A percentile compares a stretch with the other conserved stretches of the same genome.
These are phyloP conservation scores for Dysidea cf. avara DNA, from an alignment of 37 sponge, comb jelly and placozoan species.

Conservation along the genomic window DNA sequence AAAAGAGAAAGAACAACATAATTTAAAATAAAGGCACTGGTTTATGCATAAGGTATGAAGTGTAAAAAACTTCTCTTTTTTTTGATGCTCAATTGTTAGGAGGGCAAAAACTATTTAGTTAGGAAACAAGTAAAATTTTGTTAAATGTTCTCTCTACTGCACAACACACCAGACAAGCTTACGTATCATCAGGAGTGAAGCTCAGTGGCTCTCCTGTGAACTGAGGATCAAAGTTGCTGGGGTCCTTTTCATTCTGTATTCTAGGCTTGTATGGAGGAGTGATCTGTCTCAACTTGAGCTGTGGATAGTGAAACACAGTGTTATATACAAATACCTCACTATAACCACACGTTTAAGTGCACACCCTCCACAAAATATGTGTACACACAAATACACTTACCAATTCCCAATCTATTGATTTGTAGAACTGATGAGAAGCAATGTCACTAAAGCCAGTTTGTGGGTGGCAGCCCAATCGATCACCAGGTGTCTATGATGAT, in stretches of 20 bases:
- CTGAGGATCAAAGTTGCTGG: slow-evolving; percentile 92
- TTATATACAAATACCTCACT: not conserved
- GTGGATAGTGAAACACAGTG: slow-evolving; percentile 1
- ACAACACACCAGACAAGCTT: too few species aligned
- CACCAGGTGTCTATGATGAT: slow-evolving; percentile 61
- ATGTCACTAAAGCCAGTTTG: slow-evolving; percentile 87
- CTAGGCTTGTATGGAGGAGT: slow-evolving; percentile 93
- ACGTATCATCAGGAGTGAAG: slow-evolving; percentile 94
- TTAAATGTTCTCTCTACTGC: not conserved
- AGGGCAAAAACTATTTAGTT: too few species aligned
- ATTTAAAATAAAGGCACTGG: too few species aligned
- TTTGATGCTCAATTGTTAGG: too few species aligned
- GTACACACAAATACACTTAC: slow-evolving; percentile 44
- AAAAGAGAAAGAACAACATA: not conserved
- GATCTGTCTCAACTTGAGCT: slow-evolving; percentile 78
- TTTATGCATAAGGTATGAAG: too few species aligned
- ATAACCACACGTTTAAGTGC: too few species aligned
- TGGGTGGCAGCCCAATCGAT: slow-evolving; percentile 90
- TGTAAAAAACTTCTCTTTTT: too few species aligned
- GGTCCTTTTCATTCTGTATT: slow-evolving; percentile 77
- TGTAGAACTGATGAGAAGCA: slow-evolving; percentile 81
- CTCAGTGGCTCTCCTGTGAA: slow-evolving; percentile 82
- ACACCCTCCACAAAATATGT: too few species aligned
- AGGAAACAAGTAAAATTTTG: too few species aligned
- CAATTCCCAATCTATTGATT: slow-evolving; percentile 94